Evolutionary conservation across 2,797 vertebrate genomes (phyloP), one percentile per base, ranked within the genome.

Genomic region (Sparus aurata): DNA sequence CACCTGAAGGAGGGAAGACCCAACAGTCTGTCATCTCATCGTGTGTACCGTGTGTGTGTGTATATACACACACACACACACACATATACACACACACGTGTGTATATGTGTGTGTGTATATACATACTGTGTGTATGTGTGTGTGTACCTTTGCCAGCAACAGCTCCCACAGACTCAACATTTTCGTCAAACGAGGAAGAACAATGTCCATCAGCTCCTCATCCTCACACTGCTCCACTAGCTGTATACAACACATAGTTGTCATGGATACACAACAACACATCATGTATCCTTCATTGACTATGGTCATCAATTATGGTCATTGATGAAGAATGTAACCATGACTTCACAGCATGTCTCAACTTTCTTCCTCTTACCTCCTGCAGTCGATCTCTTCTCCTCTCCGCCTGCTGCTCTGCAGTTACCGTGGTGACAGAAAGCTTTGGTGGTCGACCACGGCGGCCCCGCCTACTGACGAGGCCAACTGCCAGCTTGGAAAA

Each of bases 81-180:
- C n/a, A n/a, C n/a, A n/a, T n/a, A n/a, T n/a, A n/a, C n/a, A n/a
- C n/a, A n/a, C n/a, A n/a, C n/a, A n/a, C n/a, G n/a, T n/a, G n/a
- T n/a, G n/a, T 27, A 34, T 34, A 9, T 34, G 34, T 34, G 34
- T 34, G 34, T 34, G 34, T 34, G 34, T 34, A 34, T 34, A 34
- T 34, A 9, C 7, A 34, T 9, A 8, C 7, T 34, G 34, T 34
- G 34, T 34, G 34, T 34, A 38, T 34, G 30, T 34, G 38, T 11
- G 53, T 52, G 27, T 34, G 8, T 90, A 97, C 98, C 98, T 98
- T 99, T 83, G 95, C 95, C 78, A 99, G 89, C 41, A 99, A 95
- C 84, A 99, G 96, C 78, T 99, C 97, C 94, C 95, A 98, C 4
- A 98, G 93, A 5, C 96, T 98, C 89, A 98, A 91, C 13, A 96